Base-by-base conservation (phyloP, 2,113 vertebrate genomes). In the Rhabdornis inornatus region DNA sequence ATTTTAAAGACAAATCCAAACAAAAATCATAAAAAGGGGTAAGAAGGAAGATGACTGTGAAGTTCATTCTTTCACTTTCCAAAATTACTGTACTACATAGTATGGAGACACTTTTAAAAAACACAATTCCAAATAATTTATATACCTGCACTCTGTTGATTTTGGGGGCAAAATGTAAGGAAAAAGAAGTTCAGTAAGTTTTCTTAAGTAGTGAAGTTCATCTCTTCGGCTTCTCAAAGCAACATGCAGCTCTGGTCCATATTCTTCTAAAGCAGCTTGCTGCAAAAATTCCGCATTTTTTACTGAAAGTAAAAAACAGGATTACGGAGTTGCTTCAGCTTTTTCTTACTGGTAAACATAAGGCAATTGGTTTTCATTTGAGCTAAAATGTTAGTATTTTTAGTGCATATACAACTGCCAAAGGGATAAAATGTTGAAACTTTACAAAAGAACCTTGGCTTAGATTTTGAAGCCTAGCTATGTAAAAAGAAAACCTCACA, bases 131-230 rank as follows among this genome's bases (percentile, higher is more conserved):
- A 57, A 83, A 24, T 61, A 21, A 78, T 60, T 94, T 96, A 90
- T 83, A 89, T 98, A 99, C 99, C 99, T 99, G 99, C 99, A 99
- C 72, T 99, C 99, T n/a, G 98, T 99, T 55, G 99, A 98, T 95
- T 99, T 99, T 20, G 99, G 99, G 33, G 99, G 99, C 94, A 99
- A 98, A 97, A 99, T 98, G 85, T 98, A 99, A 39, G 98, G 98
- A 80, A 99, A 99, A 71, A 99, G 98, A 95, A 98, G 98, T 95
- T 99, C 99, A 2, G 98, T 99, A 87, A 99, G 98, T 91, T 98
- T 99, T 92, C 99, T 98, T 94, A 99, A 98, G 96, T 99, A 99
- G 6, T 98, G 98, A 88, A 99, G 98, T 96, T 99, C 99, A 92
- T 99, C 98, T 87, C 96, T 98, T 24, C 99, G 98, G 95, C 98